Conservation (phyloP, 2,113 vertebrate species). For the Spheniscus mendiculus region DNA sequence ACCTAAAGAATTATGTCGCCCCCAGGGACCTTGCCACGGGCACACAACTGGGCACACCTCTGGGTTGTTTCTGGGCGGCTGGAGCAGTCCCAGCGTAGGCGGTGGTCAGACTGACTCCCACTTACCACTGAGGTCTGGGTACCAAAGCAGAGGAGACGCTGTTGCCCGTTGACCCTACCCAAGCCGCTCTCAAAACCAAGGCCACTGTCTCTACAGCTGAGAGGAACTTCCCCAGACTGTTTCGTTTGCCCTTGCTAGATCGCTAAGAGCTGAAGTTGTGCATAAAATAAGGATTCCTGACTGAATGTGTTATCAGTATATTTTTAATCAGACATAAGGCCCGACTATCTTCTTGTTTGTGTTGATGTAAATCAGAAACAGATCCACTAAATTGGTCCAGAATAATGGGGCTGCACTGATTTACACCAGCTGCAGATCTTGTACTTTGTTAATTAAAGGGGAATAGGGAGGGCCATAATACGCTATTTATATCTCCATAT, state of each 20-base stretch:
- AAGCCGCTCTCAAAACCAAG: not conserved
- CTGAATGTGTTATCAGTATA: not conserved
- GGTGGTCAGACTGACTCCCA: not conserved
- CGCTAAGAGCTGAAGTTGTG: not conserved
- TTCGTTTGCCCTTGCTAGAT: not conserved
- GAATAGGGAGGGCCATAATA: not conserved
- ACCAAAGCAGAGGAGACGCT: not conserved
- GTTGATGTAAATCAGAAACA: not conserved
- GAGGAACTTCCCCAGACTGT: not conserved
- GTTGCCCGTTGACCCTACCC: not conserved
- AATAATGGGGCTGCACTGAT: not conserved
- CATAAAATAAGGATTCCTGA: not conserved
- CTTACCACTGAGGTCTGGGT: not conserved
- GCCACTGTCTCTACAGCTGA: not conserved
- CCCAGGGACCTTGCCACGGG: not conserved
- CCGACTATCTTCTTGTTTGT: not conserved
- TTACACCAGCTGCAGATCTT: not conserved
- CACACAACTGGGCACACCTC: rapidly evolving
- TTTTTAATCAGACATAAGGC: not conserved
- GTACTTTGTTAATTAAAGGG: not conserved
- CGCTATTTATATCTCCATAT: not conserved
- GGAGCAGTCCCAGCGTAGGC: rapidly evolving
- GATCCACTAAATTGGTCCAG: not conserved
- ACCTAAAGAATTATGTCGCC: not conserved
- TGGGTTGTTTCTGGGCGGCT: not conserved